Evolutionary conservation across 1,140 invertebrate species (phyloP).

Genomic region (Tetramorium parvispinum): DNA sequence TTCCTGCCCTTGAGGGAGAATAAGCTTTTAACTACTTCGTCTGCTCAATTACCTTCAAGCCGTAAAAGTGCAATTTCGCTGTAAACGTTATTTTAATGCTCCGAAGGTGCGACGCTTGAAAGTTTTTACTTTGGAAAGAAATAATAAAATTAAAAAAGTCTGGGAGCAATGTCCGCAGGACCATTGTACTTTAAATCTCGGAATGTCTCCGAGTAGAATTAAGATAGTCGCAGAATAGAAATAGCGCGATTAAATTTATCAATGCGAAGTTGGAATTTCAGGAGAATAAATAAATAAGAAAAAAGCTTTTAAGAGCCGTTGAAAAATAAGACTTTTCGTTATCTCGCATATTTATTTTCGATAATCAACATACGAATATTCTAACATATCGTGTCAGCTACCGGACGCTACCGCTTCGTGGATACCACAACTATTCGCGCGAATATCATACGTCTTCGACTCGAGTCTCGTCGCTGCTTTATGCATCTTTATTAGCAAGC

Average conservation of each 20-base stretch:
- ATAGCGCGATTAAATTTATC: background rate
- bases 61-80: background rate
- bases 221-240: background rate
- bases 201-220: background rate
- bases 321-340: conserved; percentile 79
- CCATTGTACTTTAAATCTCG: background rate
- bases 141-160: background rate
- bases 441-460: conserved; percentile 4
- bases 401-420: conserved; percentile 64
- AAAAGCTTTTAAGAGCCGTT: conserved; percentile 24
- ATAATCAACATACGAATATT: conserved; percentile 80
- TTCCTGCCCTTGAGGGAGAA: background rate
- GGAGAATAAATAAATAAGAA: background rate
- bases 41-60: background rate
- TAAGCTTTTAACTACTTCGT: conserved; percentile 1
- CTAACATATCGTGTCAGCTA: conserved; percentile 77
- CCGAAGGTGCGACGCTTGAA: background rate
- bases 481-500: conserved; percentile 45
- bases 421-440: conserved; percentile 74
- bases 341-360: conserved; percentile 80
- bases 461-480: conserved; percentile 23
- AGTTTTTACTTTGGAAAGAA: background rate
- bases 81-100: background rate
- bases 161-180: background rate
- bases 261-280: background rate